Base-by-base conservation (phyloP, 1,140 invertebrate species). In the Asobara japonica region DNA sequence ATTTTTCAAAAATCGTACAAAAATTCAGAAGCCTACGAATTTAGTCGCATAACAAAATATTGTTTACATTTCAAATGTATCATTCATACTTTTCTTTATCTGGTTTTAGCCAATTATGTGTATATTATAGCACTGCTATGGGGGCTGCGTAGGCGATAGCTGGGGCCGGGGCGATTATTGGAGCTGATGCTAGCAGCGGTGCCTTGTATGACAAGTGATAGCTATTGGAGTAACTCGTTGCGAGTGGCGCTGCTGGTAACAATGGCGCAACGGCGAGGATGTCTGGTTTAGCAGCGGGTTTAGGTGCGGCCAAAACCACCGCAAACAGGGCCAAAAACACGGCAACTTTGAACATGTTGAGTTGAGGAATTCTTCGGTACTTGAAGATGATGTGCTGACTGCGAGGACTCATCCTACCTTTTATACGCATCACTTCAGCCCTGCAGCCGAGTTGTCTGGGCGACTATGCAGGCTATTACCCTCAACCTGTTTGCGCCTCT, bases 151-250 rank as follows among this genome's bases (percentile, higher is more conserved):
- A 71, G 3, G 76, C 73, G 41, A 71, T 6, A 10, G 65, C 65
- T 33, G 72, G 69, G n/a, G 71, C 64, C 22, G 71, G 67, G 3
- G 65, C 56, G 20, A 71, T 61, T 27, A 65, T 22, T 29, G 74
- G 48, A 20, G 65, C 61, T 2, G 51, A 22, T 56, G 66, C 66
- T 20, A 72, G 27, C n/a, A 75, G 27, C 7, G 74, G 74, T 11
- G 41, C 60, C 67, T 75, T 75, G 70, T 72, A 75, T 3, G 74
- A 72, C 8, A 79, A 74, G 67, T 78, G 78, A 75, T 74, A 76
- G 48, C 79, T 78, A 70, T 81, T 79, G 31, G 80, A 76, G 77
- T 83, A 83, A 69, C 84, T 84, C 60, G 83, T 82, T 29, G 85
- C 83, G 5, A 84, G 76, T 56, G 81, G 79, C 27, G 75, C 78